These are phyloP conservation scores for Tiliacea citrago DNA, from an alignment of 2,888 invertebrate species.

Conservation along the genomic window DNA sequence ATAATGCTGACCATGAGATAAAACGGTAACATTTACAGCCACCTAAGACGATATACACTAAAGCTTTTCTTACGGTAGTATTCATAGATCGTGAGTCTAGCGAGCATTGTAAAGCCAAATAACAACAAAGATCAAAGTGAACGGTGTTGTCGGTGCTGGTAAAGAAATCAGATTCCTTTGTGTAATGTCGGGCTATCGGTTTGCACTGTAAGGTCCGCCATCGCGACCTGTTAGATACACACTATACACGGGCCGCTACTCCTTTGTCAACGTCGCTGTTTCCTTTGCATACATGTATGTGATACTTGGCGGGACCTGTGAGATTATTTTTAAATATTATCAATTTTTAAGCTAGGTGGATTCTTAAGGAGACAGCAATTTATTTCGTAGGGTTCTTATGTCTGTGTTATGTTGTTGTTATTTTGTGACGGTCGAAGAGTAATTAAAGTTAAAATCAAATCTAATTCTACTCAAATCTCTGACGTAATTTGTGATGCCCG, in stretches of 20 bases:
- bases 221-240: slow-evolving; percentile 37
- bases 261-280: slow-evolving; percentile 26
- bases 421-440: background rate
- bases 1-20: background rate
- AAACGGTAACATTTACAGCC: background rate
- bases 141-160: slow-evolving; percentile 17
- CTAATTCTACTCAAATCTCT: background rate
- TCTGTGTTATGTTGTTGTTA: background rate
- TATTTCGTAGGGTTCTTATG: background rate
- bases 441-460: background rate
- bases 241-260: slow-evolving; percentile 8
- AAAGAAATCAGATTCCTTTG: slow-evolving; percentile 61
- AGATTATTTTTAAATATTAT: background rate
- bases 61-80: background rate
- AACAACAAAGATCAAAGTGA: background rate
- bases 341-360: background rate
- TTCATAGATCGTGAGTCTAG: background rate
- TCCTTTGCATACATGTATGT: slow-evolving; percentile 5
- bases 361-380: background rate
- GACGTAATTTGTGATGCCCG: background rate
- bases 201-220: slow-evolving; percentile 43
- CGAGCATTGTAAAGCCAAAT: slow-evolving; percentile 21
- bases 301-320: background rate
- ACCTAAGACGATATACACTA: slow-evolving; percentile 10
- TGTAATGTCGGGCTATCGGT: slow-evolving; percentile 53